phyloP scores from a whole-genome alignment of 2,113 vertebrate genomes.

The Montifringilla adamsi region DNA sequence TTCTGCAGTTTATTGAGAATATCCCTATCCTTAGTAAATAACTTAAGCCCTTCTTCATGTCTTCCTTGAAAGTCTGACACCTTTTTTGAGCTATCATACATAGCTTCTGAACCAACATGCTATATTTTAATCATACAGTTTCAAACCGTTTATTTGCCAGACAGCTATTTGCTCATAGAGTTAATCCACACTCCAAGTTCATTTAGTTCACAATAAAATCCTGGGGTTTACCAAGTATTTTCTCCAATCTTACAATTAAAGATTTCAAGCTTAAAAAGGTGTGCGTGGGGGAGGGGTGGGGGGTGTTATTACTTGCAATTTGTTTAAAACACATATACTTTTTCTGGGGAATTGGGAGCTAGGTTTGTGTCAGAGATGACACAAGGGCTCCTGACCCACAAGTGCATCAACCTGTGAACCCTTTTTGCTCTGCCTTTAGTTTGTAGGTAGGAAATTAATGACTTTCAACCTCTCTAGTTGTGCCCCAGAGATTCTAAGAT shows the following conservation, averaged over 20 bases:
- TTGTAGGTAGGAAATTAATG: background rate
- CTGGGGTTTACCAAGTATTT: background rate
- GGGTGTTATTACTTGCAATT: background rate
- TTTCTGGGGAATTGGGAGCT: background rate
- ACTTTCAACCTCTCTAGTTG: background rate
- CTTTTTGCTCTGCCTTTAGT: background rate
- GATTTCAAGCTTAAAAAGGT: background rate
- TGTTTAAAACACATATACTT: background rate
- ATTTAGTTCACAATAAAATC: background rate
- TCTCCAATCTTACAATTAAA: background rate
- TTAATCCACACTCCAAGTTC: background rate
- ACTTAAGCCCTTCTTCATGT: background rate
- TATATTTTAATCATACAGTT: background rate
- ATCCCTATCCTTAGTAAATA: background rate
- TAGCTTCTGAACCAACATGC: background rate
- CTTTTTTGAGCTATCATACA: background rate
- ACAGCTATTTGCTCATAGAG: background rate
- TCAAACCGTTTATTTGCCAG: background rate
- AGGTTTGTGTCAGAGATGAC: background rate
- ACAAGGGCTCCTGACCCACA: background rate
- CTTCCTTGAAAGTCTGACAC: background rate
- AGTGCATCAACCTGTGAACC: background rate
- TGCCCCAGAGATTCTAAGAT: background rate
- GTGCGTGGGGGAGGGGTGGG: no score
- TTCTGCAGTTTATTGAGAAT: background rate